phyloP scores from a whole-genome alignment of 2,797 vertebrate species.

The Darevskia nairensis region DNA sequence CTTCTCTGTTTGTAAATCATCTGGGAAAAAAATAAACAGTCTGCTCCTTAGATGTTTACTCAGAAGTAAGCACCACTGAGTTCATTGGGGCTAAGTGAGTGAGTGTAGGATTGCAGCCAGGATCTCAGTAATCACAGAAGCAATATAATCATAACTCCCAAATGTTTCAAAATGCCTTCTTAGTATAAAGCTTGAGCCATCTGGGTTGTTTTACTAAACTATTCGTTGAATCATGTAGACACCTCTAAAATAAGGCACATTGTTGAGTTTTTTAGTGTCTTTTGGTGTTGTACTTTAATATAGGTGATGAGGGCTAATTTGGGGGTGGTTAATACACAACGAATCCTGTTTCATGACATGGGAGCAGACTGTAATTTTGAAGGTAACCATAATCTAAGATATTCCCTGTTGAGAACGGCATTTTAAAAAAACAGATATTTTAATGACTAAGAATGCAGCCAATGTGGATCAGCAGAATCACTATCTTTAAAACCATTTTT shows the following conservation, averaged over 20 bases:
- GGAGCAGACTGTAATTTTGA: neutral
- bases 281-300: neutral
- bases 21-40: neutral
- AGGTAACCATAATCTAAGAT: slow-evolving; percentile 3
- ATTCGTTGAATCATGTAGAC: neutral
- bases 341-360: neutral
- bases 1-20: neutral
- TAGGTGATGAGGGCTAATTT: neutral
- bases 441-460: neutral
- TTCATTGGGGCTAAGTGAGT: neutral
- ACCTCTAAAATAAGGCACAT: neutral
- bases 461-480: neutral
- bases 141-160: neutral
- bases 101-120: neutral
- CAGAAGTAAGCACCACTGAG: neutral
- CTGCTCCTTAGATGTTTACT: neutral
- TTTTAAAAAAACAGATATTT: neutral
- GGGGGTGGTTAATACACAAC: neutral
- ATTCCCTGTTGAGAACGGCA: neutral
- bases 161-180: neutral
- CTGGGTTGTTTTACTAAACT: neutral
- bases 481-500: neutral
- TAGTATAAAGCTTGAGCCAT: neutral
- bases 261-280: slow-evolving; percentile 4
- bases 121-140: neutral